These are phyloP conservation scores for Esox lucius DNA, from an alignment of 2,797 vertebrate species.

Conservation along the genomic window DNA sequence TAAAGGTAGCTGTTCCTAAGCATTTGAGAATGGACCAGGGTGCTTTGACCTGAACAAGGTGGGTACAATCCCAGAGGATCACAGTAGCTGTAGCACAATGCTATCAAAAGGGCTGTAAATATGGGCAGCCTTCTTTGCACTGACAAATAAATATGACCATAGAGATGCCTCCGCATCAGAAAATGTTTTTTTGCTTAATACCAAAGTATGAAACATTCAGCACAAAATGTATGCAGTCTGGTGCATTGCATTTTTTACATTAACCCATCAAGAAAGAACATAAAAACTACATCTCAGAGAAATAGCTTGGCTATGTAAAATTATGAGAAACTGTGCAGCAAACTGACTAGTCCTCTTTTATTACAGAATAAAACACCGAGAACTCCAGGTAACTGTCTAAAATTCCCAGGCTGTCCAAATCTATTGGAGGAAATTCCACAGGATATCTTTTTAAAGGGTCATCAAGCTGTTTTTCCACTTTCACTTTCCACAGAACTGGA, in stretches of 20 bases:
- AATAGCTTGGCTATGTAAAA: neutral
- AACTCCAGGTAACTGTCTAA: slow-evolving; percentile 39
- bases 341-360: neutral
- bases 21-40: neutral
- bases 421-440: slow-evolving; percentile 57
- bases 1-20: neutral
- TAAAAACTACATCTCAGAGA: neutral
- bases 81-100: neutral
- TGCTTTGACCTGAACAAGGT: neutral
- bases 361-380: slow-evolving; percentile 3
- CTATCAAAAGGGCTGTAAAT: too few relatives aligned
- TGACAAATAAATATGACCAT: too few relatives aligned
- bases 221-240: neutral
- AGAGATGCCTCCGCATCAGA: neutral
- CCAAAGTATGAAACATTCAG: neutral
- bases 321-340: neutral
- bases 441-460: slow-evolving; percentile 58
- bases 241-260: neutral
- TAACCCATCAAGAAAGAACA: neutral
- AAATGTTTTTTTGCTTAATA: neutral
- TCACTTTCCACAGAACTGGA: slow-evolving; percentile 45
- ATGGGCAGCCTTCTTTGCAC: too few relatives aligned
- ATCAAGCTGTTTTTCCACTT: slow-evolving; percentile 65
- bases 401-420: slow-evolving; percentile 45
- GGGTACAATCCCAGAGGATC: neutral